Conservation (phyloP, 2,797 vertebrate species). For the Eulemur coronatus region DNA sequence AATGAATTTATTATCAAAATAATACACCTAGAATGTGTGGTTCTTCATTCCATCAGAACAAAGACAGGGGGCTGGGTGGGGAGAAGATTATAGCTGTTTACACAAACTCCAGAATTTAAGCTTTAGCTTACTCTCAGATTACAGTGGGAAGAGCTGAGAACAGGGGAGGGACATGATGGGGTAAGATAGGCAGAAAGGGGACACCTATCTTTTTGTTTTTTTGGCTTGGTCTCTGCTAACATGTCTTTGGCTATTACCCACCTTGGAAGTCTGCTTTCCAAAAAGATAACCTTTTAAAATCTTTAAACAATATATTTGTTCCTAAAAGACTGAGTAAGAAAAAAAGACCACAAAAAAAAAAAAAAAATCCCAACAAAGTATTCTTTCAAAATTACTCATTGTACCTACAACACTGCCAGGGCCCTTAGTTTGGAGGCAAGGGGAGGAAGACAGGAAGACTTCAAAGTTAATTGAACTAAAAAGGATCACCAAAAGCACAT, state of each 20-base stretch:
- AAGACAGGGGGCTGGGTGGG: neutral
- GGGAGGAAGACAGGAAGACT: neutral
- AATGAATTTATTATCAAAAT: neutral
- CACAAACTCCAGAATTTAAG: neutral
- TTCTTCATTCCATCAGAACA: neutral
- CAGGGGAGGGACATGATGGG: too few relatives aligned
- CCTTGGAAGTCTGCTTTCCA: neutral
- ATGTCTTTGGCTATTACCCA: neutral
- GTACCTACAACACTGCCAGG: neutral
- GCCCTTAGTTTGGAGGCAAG: neutral
- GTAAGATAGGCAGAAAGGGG: neutral
- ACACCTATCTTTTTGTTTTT: neutral
- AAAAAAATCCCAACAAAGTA: neutral
- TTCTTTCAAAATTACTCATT: neutral
- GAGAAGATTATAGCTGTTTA: neutral
- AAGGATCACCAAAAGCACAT: neutral
- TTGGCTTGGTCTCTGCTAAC: neutral
- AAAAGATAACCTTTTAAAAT: conserved; percentile 11
- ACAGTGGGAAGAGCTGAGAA: neutral
- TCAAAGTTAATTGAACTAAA: neutral
- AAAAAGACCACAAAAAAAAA: neutral
- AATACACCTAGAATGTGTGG: neutral
- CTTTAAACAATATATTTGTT: neutral
- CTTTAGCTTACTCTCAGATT: neutral
- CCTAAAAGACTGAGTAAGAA: neutral